These are phyloP conservation scores for Hypolimnas misippus DNA, from an alignment of 2,888 invertebrate genomes.

Conservation along the genomic window DNA sequence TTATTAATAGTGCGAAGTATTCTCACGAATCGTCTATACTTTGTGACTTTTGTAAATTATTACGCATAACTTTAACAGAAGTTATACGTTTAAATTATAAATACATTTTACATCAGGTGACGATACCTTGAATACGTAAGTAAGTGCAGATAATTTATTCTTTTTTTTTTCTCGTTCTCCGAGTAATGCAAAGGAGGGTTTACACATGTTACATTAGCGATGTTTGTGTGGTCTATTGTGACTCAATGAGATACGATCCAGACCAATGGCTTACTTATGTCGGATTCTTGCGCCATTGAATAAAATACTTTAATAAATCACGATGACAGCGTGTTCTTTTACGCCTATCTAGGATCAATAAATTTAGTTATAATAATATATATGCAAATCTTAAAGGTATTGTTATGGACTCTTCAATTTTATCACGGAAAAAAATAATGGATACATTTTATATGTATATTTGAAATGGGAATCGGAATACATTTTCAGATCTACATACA, in stretches of 20 bases:
- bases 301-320: conserved; percentile 35
- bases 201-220: conserved; percentile 49
- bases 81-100: not conserved
- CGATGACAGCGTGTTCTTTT: conserved; percentile 31
- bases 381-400: conserved; percentile 22
- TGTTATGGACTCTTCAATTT: not conserved
- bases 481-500: too few relatives aligned
- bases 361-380: conserved; percentile 35
- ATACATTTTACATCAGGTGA: not conserved
- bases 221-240: conserved; percentile 54
- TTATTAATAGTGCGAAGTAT: too few relatives aligned
- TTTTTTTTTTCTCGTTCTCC: not conserved
- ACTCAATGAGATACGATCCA: conserved; percentile 52
- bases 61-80: too few relatives aligned
- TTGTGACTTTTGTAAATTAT: too few relatives aligned
- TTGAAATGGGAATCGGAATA: too few relatives aligned
- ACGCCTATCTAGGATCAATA: conserved; percentile 37
- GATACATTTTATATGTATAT: not conserved
- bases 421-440: not conserved
- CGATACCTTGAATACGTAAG: not conserved
- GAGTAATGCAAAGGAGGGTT: conserved; percentile 48
- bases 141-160: not conserved
- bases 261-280: conserved; percentile 45
- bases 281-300: conserved; percentile 33
- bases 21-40: too few relatives aligned